Percentiles rank a stretch among this genome's conserved stretches.
phyloP scores from a whole-genome alignment of 2,888 invertebrate genomes.

The Invenusta paracnida region DNA sequence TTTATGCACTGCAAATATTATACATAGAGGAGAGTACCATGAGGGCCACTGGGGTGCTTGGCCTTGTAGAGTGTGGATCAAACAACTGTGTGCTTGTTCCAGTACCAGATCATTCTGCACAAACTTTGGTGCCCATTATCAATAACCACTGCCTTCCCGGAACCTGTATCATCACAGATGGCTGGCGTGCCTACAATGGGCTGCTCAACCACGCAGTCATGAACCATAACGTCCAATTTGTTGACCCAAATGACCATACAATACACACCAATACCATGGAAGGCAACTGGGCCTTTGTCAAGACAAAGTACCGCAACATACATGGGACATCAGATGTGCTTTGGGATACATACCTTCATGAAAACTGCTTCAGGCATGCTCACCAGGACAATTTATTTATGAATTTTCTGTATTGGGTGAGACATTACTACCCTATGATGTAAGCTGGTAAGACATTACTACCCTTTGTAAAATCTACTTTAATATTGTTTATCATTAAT shows the following conservation, averaged over 20 bases:
- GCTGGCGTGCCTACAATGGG: neutral
- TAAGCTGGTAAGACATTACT: neutral
- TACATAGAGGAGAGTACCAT: neutral
- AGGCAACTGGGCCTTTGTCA: neutral
- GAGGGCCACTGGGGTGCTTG: neutral
- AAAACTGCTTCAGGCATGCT: neutral
- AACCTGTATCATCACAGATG: neutral
- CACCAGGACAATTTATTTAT: neutral
- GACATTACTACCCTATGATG: slow-evolving; percentile 9
- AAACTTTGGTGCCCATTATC: neutral
- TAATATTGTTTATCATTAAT: neutral
- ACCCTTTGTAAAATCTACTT: neutral
- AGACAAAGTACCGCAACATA: slow-evolving; percentile 19
- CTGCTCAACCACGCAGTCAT: neutral
- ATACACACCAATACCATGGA: slow-evolving; percentile 6
- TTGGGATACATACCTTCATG: neutral
- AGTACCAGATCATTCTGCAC: neutral
- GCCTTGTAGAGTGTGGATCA: neutral
- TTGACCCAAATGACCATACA: neutral
- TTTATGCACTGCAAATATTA: slow-evolving; percentile 4
- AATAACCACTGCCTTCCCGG: neutral
- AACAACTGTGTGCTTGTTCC: neutral
- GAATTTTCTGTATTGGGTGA: slow-evolving; percentile 3
- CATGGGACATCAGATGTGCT: neutral
- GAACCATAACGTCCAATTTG: neutral